phyloP scores from a whole-genome alignment of 2,888 invertebrate species.

The Tinea trinotella region DNA sequence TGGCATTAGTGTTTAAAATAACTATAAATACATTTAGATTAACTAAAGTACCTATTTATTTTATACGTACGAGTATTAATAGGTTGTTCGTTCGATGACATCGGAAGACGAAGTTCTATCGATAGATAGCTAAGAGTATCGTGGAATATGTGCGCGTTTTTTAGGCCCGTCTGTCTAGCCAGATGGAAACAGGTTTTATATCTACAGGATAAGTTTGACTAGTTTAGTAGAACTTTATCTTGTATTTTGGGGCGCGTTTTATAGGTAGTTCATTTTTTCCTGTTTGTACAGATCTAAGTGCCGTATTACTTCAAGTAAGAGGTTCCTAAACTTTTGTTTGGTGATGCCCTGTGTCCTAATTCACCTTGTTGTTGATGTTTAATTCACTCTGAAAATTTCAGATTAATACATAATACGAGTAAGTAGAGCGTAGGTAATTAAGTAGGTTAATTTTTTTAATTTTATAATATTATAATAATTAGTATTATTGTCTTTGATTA shows the following conservation, averaged over 20 bases:
- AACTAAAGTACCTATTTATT: constrained; percentile 16
- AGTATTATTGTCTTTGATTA: too few relatives aligned
- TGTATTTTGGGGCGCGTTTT: not conserved
- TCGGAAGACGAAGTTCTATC: constrained; percentile 34
- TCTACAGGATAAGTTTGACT: not conserved
- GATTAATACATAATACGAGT: too few relatives aligned
- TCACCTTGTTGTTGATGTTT: not conserved
- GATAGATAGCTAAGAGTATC: constrained; percentile 28
- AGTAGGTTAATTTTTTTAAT: too few relatives aligned
- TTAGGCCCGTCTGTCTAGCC: constrained; percentile 25
- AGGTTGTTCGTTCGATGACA: constrained; percentile 40
- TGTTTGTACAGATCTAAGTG: too few relatives aligned
- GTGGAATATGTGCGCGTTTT: constrained; percentile 30
- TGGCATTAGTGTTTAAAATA: too few relatives aligned
- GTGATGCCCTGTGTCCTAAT: too few relatives aligned
- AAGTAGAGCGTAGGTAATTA: too few relatives aligned
- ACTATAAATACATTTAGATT: too few relatives aligned
- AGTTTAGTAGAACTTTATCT: not conserved
- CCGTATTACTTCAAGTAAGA: too few relatives aligned
- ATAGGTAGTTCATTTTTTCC: not conserved
- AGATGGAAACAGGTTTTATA: constrained; percentile 26
- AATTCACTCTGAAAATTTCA: not conserved
- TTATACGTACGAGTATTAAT: constrained; percentile 29
- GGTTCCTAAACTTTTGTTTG: too few relatives aligned
- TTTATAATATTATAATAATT: too few relatives aligned